phyloP scores from a whole-genome alignment of 2,113 vertebrate genomes.

The Anguilla japonica region DNA sequence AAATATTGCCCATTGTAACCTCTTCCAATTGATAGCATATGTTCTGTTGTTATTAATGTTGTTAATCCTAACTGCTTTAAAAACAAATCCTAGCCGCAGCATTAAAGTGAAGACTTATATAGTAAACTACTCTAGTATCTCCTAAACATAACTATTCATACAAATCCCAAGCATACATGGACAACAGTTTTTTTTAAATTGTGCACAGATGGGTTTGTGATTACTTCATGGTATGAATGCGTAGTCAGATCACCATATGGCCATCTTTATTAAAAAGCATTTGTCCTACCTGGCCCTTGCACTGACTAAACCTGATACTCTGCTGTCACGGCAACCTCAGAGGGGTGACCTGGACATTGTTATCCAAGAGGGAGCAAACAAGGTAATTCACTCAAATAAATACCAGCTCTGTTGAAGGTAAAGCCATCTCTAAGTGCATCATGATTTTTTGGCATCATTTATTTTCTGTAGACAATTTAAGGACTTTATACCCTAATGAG shows the following conservation, averaged over 20 bases:
- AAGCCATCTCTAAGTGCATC: background rate
- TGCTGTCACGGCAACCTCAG: constrained; percentile 69
- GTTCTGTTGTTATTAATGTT: no score
- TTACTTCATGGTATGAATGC: constrained; percentile 49
- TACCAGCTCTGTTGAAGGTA: background rate
- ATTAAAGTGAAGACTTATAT: background rate
- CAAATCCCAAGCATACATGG: background rate
- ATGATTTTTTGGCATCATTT: background rate
- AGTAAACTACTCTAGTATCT: background rate
- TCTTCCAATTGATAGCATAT: no score
- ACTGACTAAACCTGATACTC: constrained; percentile 68
- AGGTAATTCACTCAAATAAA: constrained; percentile 2
- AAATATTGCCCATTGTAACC: no score
- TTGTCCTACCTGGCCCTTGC: constrained; percentile 56
- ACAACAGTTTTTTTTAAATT: background rate
- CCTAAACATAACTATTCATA: background rate
- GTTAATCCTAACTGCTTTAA: background rate
- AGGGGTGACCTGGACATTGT: constrained; percentile 53
- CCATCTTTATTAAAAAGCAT: constrained; percentile 52
- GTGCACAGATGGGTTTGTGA: constrained; percentile 2
- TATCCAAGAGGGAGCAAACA: constrained; percentile 30
- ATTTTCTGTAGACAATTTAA: background rate
- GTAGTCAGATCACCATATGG: constrained; percentile 71
- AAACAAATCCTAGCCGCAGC: background rate
- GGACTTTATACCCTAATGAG: background rate